A percentile compares a stretch with the other conserved stretches of the same genome.
These are phyloP conservation scores for Mallotus villosus DNA, from an alignment of 2,797 vertebrate species.

Conservation along the genomic window DNA sequence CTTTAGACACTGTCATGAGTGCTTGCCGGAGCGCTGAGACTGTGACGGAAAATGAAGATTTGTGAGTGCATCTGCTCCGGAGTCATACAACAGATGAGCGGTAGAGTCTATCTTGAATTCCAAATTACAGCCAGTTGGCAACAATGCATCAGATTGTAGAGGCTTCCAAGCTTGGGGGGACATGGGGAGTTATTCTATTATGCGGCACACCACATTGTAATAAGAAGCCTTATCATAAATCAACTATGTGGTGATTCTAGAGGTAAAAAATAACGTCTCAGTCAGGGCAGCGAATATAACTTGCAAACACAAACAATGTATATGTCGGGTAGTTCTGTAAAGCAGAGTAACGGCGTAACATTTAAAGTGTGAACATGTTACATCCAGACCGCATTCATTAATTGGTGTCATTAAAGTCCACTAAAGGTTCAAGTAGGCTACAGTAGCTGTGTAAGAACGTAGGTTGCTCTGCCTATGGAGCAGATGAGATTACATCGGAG, in stretches of 20 bases:
- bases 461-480: not conserved
- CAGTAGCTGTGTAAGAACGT: not conserved
- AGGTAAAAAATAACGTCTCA: not conserved
- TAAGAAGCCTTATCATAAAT: slow-evolving; percentile 5
- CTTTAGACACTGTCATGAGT: slow-evolving; percentile 64
- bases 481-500: not conserved
- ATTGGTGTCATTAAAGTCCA: no score
- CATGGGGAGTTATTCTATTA: not conserved
- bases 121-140: slow-evolving; percentile 46
- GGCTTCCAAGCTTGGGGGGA: slow-evolving; percentile 5
- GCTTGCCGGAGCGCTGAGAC: slow-evolving; percentile 41
- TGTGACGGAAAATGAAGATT: slow-evolving; percentile 64
- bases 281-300: not conserved
- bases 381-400: not conserved
- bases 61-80: slow-evolving; percentile 67
- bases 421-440: no score
- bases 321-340: not conserved
- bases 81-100: slow-evolving; percentile 56
- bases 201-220: slow-evolving; percentile 5
- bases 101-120: slow-evolving; percentile 35
- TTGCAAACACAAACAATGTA: not conserved
- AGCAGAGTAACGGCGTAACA: not conserved
- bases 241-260: not conserved
- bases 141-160: slow-evolving; percentile 26
- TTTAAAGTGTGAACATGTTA: not conserved